These are phyloP conservation scores for Heterochromis multidens DNA, from an alignment of 2,113 vertebrate genomes.

Conservation along the genomic window DNA sequence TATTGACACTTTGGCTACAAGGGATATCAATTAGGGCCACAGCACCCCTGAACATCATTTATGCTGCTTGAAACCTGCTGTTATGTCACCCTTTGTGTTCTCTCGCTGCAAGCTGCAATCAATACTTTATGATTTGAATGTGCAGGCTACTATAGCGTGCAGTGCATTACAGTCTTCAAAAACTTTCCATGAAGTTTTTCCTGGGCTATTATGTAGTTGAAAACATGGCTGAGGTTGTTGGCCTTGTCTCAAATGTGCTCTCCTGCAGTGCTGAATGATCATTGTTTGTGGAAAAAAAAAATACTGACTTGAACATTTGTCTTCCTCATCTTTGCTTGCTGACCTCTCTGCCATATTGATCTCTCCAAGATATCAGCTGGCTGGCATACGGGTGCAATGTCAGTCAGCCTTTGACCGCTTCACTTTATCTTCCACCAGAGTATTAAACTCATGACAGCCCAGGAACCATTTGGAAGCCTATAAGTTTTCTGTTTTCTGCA, in stretches of 20 bases:
- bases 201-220: background rate
- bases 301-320: slow-evolving; percentile 33
- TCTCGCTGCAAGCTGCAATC: slow-evolving; percentile 1
- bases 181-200: background rate
- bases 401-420: slow-evolving; percentile 33
- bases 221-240: background rate
- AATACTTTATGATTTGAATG: slow-evolving; percentile 35
- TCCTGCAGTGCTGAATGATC: slow-evolving; percentile 14
- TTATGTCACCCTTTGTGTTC: slow-evolving; percentile 12
- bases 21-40: slow-evolving; percentile 51
- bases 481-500: background rate
- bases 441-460: slow-evolving; percentile 22
- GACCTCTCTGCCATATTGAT: slow-evolving; percentile 53
- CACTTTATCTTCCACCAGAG: slow-evolving; percentile 35
- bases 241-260: background rate
- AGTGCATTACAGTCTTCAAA: background rate
- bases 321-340: slow-evolving; percentile 49
- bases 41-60: slow-evolving; percentile 34
- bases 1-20: slow-evolving; percentile 55
- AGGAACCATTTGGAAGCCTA: background rate
- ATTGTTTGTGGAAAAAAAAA: background rate
- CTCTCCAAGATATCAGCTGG: slow-evolving; percentile 35
- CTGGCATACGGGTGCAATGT: slow-evolving; percentile 6
- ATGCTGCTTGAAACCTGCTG: slow-evolving; percentile 36
- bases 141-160: background rate